Evolutionary conservation across 30 jellyfish, hydroid and myxozoan species (phyloP), one percentile per base, ranked within the genome.

Genomic region (Chironex yamaguchii): DNA sequence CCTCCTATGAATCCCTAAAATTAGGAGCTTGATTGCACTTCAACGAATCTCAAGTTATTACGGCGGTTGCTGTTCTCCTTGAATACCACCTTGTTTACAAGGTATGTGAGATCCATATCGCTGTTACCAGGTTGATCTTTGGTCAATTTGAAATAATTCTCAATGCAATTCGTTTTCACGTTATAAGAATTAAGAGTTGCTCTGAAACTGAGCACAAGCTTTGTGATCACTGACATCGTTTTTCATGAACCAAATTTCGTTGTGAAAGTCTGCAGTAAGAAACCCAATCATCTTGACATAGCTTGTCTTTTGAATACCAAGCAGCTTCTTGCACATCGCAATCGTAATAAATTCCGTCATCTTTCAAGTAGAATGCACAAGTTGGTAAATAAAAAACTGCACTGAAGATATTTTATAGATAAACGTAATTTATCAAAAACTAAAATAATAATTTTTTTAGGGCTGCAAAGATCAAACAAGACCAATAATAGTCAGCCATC

Each of bases 11-110:
- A 27, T 54, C 71, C 71, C 25, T 54, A 54, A 54, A 54, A n/a
- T 54, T 27, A 54, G 71, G 22, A 54, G 79, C 79, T 29, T 66
- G 63, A 21, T n/a, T 53, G 79, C 79, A 66, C 79, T 66, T 58
- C 62, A 66, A 66, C 79, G 21, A 66, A 21, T 21, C 79, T 11
- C 3, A 66, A 21, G 62, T 66, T 66, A 11, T 66, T 66, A n/a
- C 79, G 79, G 79, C 79, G 67, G 79, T 58, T 66, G 62, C 62
- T 42, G 62, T 42, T 42, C 62, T 42, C 62, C 62, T 9, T 11
- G 62, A 9, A 42, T 42, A 9, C 62, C 62, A 42, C 62, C 62
- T 42, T 42, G 62, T 42, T n/a, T n/a, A 9, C 62, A 42, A 42
- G 62, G n/a, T 42, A 9, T 11, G n/a, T 42, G 14, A 42, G 62